These are phyloP conservation scores for Lobophora halterata DNA, from an alignment of 2,888 invertebrate species.

Conservation along the genomic window DNA sequence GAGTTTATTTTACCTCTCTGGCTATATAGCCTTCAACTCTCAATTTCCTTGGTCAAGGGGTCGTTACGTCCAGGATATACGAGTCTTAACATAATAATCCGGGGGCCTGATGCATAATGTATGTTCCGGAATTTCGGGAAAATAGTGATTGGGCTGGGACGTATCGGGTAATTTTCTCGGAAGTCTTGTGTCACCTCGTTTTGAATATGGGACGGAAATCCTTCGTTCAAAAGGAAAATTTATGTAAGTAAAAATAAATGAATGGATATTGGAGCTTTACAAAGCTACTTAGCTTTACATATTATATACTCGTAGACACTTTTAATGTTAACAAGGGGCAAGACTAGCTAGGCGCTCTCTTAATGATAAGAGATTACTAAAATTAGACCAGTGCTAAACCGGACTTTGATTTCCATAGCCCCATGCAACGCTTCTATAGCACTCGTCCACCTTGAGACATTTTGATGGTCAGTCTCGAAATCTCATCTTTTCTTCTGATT, in stretches of 20 bases:
- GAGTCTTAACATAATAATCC: constrained; percentile 34
- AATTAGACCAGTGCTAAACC: too few relatives aligned
- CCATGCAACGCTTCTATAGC: too few relatives aligned
- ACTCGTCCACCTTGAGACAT: too few relatives aligned
- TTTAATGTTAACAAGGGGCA: too few relatives aligned
- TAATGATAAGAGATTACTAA: too few relatives aligned
- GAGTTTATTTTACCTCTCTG: constrained; percentile 3
- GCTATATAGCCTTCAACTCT: constrained; percentile 9
- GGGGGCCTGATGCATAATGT: constrained; percentile 32
- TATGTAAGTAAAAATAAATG: neutral
- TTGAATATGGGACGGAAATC: constrained; percentile 3
- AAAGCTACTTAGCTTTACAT: too few relatives aligned
- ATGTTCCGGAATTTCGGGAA: constrained; percentile 21
- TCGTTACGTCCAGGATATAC: constrained; percentile 30
- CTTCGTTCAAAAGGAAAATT: constrained; percentile 3
- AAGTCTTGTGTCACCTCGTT: constrained; percentile 7
- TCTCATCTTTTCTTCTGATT: too few relatives aligned
- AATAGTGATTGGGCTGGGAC: constrained; percentile 23
- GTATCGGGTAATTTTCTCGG: constrained; percentile 11
- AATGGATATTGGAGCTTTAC: too few relatives aligned
- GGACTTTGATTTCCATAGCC: too few relatives aligned
- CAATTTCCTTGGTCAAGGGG: constrained; percentile 24
- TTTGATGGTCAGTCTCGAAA: too few relatives aligned
- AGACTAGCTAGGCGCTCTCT: too few relatives aligned
- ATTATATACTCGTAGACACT: too few relatives aligned